Evolutionary conservation across 2,797 vertebrate genomes (phyloP).

Genomic region (Eurystomus glaucurus): DNA sequence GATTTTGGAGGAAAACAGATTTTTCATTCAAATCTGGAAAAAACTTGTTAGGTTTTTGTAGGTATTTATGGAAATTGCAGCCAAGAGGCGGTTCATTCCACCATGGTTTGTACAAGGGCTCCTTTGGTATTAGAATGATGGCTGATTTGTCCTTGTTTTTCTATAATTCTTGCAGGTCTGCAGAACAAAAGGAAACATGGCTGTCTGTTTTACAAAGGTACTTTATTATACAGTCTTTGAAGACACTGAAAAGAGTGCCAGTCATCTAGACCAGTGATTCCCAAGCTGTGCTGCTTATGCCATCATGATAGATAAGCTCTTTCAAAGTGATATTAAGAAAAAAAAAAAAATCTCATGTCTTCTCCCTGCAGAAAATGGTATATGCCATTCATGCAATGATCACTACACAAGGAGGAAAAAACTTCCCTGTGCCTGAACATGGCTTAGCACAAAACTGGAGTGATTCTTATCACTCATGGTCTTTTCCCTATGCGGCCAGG

Average conservation of each 20-base stretch:
- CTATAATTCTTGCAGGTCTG: slow-evolving; percentile 84
- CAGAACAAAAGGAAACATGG: slow-evolving; percentile 93
- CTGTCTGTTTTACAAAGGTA: slow-evolving; percentile 92
- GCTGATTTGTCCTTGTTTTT: slow-evolving; percentile 43
- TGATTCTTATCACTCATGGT: not conserved
- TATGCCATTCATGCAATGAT: not conserved
- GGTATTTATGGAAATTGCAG: not conserved
- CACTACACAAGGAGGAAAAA: not conserved
- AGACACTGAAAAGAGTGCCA: not conserved
- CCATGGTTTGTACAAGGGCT: not conserved
- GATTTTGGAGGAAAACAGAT: not conserved
- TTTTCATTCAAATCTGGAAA: not conserved
- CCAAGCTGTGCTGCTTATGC: not conserved
- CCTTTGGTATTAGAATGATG: not conserved
- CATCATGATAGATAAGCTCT: not conserved
- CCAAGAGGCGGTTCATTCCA: not conserved
- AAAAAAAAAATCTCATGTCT: not conserved
- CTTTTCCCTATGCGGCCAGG: not conserved
- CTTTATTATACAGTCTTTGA: slow-evolving; percentile 18
- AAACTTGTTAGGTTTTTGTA: not conserved
- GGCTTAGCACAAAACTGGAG: not conserved
- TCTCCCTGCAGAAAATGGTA: not conserved
- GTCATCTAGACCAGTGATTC: not conserved
- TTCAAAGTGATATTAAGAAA: not conserved
- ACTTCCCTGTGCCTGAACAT: not conserved